phyloP scores from a whole-genome alignment of 2,113 vertebrate genomes.

The Mesocricetus auratus region DNA sequence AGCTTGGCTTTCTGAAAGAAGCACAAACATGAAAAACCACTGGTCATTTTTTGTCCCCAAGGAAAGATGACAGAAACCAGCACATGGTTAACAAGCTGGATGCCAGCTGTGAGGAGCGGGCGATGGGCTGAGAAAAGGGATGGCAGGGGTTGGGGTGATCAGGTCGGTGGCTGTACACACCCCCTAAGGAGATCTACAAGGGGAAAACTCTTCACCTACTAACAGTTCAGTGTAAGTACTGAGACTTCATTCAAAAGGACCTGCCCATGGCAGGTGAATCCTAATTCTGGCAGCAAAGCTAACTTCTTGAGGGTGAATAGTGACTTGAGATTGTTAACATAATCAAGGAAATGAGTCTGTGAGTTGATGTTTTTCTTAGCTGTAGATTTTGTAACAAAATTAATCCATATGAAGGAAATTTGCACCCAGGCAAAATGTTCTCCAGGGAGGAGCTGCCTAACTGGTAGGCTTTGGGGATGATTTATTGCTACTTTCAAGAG shows the following conservation, averaged over 20 bases:
- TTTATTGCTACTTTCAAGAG: neutral
- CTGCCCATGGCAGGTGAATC: slow-evolving; percentile 46
- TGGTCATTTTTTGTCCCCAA: neutral
- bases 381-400: slow-evolving; percentile 22
- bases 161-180: neutral
- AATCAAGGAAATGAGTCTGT: slow-evolving; percentile 2
- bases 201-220: neutral
- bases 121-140: neutral
- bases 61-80: neutral
- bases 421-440: neutral
- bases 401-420: neutral
- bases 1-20: slow-evolving; percentile 96
- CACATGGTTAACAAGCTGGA: neutral
- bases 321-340: neutral
- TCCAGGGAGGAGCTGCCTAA: neutral
- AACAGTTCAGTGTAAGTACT: neutral
- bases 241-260: neutral
- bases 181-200: slow-evolving; percentile 10
- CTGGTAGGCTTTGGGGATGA: neutral
- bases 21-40: slow-evolving; percentile 69
- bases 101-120: neutral
- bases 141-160: slow-evolving; percentile 24
- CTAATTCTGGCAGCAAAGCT: slow-evolving; percentile 39
- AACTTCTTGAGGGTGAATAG: slow-evolving; percentile 52
- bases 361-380: neutral